Base-by-base conservation (phyloP, 2,797 vertebrate species). In the Masticophis lateralis region DNA sequence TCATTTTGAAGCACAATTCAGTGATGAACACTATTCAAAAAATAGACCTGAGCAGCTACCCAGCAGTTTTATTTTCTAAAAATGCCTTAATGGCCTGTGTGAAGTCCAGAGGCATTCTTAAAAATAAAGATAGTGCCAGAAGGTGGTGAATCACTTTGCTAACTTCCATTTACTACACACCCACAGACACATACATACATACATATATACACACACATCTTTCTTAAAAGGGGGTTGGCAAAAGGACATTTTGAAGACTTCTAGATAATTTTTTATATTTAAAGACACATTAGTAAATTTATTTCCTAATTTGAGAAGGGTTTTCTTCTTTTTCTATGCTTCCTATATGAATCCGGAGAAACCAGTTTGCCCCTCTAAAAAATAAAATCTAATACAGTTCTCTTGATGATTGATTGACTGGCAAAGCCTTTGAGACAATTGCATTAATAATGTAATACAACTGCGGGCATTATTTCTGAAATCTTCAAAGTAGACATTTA, bases 401-500 rank as follows among this genome's bases (percentile, higher is more conserved):
- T 92, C 37, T 51, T 88, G 56, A 43, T 79, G 69, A 83, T 43
- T 79, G 18, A 79, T 10, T 83, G 69, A 32, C n/a, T 69, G n/a
- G 66, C 14, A 91, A 60, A 93, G 94, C 16, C 94, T 83, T 20
- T 20, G 3, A 94, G 93, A 4, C 27, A 94, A 91, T 0, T 0
- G 1, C 1, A 91, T 11, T 9, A 91, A 66, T 69, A 37, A 43
- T 88, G 56, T 92, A 63, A 87, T 69, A 43, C 32, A 37, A 37
- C 53, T 63, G 28, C 2, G 28, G 51, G 66, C 56, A 66, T 90
- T 94, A 43, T 18, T 28, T 47, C 2, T 3, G 74, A 25, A 63
- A 12, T 1, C 91, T 94, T 94, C 60, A 95, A 94, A 95, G 87
- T 92, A 32, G 92, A 0, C 1, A 83, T 90, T 92, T 90, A 94